phyloP scores from a whole-genome alignment of 2,113 vertebrate species.

The Alectura lathami region DNA sequence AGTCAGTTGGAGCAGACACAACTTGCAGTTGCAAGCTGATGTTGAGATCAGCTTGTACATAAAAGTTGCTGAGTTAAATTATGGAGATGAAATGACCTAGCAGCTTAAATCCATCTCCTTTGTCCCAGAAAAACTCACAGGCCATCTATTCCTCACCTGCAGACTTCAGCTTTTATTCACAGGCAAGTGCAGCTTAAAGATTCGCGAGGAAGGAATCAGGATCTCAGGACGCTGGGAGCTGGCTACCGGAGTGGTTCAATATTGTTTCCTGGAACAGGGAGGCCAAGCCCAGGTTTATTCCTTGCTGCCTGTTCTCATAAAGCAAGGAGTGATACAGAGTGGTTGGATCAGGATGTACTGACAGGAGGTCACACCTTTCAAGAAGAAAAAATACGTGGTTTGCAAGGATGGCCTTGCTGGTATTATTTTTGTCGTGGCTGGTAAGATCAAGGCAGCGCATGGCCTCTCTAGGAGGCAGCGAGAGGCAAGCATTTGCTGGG shows the following conservation, averaged over 20 bases:
- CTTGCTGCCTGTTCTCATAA: not conserved
- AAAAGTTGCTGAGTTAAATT: not conserved
- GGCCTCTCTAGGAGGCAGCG: not conserved
- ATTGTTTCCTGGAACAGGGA: not conserved
- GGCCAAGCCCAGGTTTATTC: not conserved
- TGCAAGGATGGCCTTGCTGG: fast-evolving
- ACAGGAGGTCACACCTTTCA: not conserved
- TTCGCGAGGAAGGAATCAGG: not conserved
- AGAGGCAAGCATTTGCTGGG: not conserved
- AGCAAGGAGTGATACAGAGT: not conserved
- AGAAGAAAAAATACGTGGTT: not conserved
- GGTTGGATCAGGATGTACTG: not conserved
- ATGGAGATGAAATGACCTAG: not conserved
- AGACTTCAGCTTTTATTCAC: fast-evolving
- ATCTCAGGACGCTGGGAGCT: not conserved
- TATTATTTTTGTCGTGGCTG: not conserved
- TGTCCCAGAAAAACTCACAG: not conserved
- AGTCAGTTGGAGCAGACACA: not conserved
- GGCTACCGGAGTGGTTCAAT: not conserved
- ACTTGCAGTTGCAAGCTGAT: not conserved
- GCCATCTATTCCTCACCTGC: not conserved
- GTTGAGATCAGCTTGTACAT: not conserved
- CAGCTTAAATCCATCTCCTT: not conserved
- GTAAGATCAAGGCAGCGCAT: not conserved
- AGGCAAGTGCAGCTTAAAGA: not conserved